These are phyloP conservation scores for Meteorus colon DNA, from an alignment of 2,888 invertebrate genomes.

Conservation along the genomic window DNA sequence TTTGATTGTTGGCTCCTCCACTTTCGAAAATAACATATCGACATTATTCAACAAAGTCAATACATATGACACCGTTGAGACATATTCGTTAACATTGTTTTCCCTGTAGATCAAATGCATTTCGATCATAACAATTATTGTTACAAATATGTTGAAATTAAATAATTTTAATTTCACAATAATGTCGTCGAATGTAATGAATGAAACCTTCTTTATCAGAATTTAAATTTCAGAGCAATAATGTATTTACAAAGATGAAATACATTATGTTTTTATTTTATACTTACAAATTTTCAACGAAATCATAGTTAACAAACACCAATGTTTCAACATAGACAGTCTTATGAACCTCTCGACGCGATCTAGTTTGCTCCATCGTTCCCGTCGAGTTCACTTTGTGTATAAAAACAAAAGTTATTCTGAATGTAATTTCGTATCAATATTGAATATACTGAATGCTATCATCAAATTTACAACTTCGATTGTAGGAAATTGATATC, in stretches of 20 bases:
- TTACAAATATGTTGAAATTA: neutral
- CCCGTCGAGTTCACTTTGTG: neutral
- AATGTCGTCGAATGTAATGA: too few relatives aligned
- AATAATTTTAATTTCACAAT: neutral
- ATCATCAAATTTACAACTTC: too few relatives aligned
- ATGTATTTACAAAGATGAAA: neutral
- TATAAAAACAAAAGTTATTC: too few relatives aligned
- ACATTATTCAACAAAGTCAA: neutral
- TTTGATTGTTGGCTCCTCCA: neutral
- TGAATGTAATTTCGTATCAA: too few relatives aligned
- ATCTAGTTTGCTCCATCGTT: neutral
- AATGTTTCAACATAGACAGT: neutral
- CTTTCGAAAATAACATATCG: constrained; percentile 2
- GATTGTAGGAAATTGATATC: too few relatives aligned
- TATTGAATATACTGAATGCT: too few relatives aligned
- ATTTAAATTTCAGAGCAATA: too few relatives aligned
- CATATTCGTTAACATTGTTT: neutral
- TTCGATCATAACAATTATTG: neutral
- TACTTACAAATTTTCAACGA: neutral
- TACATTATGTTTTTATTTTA: neutral
- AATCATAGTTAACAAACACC: neutral
- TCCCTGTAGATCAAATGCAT: neutral
- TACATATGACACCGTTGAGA: neutral
- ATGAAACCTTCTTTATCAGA: too few relatives aligned
- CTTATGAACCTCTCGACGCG: neutral